Base-by-base conservation (phyloP, 2,113 vertebrate species). In the Tringa solitaria region DNA sequence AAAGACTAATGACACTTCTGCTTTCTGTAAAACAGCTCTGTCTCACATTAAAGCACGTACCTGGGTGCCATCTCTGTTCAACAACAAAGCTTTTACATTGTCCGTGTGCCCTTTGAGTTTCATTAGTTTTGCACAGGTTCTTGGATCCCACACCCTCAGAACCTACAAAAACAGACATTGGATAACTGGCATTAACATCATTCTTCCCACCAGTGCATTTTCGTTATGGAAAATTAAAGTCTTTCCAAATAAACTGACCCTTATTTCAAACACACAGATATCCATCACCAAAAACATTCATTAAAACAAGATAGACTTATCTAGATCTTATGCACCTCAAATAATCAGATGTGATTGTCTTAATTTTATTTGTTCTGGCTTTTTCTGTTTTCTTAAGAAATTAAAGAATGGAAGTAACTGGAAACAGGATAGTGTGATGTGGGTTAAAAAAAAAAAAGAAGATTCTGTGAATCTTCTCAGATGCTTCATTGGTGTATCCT, bases 41-140 rank as follows among this genome's bases (percentile, higher is more conserved):
- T 41, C 37, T 67, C 68, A n/a, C 20, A 8, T 12, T n/a, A 51
- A 76, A 81, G 56, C 14, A 54, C 83, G 11, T 97, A 99, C 99
- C 98, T 99, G 99, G 24, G 99, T 99, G 73, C 99, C 99, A 28
- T 99, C 99, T 95, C 99, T 98, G 98, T 99, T 99, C 96, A 99
- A 90, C 65, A 99, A 94, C 97, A 99, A 90, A 1, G 99, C 99
- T 97, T 99, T 99, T 5, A 99, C 99, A 1, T 99, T 99, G 97
- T 99, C 99, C 0, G 99, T 99, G 98, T 99, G 99, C 20, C 99
- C 99, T 97, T 99, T 99, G 28, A 99, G 98, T 97, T 99, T 99
- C 99, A 99, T 99, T 26, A 99, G 98, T 70, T 99, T 99, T 70
- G 99, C 99, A 94, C 99, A 99, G 39, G 99, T 99, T 87, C 99